These are phyloP conservation scores for Linnaemya vulpina DNA, from an alignment of 2,888 invertebrate species.

Conservation along the genomic window DNA sequence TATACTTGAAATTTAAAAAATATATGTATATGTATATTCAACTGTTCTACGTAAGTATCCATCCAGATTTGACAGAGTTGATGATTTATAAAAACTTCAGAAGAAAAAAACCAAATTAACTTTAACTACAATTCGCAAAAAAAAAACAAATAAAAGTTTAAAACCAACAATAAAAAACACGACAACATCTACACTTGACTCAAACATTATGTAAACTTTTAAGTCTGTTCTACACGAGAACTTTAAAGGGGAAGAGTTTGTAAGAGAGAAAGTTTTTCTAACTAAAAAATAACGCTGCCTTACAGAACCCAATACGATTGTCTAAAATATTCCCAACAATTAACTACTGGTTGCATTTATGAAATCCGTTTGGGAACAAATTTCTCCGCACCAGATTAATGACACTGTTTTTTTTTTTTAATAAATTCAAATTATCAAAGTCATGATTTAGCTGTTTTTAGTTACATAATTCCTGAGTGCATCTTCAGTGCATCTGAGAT, in stretches of 20 bases:
- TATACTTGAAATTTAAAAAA: slow-evolving; percentile 24
- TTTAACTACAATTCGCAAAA: slow-evolving; percentile 76
- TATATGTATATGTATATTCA: slow-evolving; percentile 49
- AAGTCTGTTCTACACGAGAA: slow-evolving; percentile 23
- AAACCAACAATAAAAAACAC: slow-evolving; percentile 52
- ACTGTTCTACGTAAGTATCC: slow-evolving; percentile 79
- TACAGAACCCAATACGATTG: too few species aligned
- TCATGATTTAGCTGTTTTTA: too few species aligned
- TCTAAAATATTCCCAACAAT: too few species aligned
- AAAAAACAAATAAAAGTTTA: slow-evolving; percentile 63
- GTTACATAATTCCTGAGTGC: too few species aligned
- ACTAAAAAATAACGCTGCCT: too few species aligned
- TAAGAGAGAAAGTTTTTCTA: neutral
- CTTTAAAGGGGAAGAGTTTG: slow-evolving; percentile 25
- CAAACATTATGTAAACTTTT: slow-evolving; percentile 13
- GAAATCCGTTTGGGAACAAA: too few species aligned
- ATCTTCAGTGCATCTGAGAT: neutral
- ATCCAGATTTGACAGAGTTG: slow-evolving; percentile 76
- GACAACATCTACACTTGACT: neutral
- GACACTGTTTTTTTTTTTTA: too few species aligned
- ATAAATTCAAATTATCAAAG: too few species aligned
- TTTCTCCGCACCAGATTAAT: too few species aligned
- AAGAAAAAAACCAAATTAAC: slow-evolving; percentile 72
- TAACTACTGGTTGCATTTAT: too few species aligned
- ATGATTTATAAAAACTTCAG: slow-evolving; percentile 78